Conservation (phyloP, 2,888 invertebrate species). For the Camptogramma bilineatum region DNA sequence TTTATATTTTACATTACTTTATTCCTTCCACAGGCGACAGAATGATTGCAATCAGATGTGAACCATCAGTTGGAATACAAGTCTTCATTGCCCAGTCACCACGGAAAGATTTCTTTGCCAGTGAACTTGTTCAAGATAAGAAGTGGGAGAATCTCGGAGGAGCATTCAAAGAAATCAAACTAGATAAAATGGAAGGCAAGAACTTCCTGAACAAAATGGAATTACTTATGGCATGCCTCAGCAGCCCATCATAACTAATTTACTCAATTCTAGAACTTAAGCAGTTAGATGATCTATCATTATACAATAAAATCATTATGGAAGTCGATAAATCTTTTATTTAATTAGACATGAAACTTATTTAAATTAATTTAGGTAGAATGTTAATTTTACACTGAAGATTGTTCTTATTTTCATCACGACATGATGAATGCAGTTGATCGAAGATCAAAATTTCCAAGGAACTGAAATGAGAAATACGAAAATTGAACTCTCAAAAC, state of each 20-base stretch:
- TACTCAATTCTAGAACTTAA: constrained; percentile 49
- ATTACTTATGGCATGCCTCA: constrained; percentile 95
- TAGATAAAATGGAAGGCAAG: constrained; percentile 98
- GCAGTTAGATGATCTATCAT: constrained; percentile 40
- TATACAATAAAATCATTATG: constrained; percentile 39
- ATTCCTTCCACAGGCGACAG: constrained; percentile 83
- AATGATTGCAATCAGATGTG: constrained; percentile 95
- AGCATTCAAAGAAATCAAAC: constrained; percentile 93
- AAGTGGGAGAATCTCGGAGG: constrained; percentile 98
- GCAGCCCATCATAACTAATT: constrained; percentile 86
- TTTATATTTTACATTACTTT: neutral
- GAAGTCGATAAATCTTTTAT: constrained; percentile 48
- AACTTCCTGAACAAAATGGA: constrained; percentile 99
- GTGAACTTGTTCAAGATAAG: constrained; percentile 94
- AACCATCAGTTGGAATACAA: constrained; percentile 94
- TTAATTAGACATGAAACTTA: constrained; percentile 78
- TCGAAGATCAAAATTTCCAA: constrained; percentile 67
- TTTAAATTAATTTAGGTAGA: constrained; percentile 78
- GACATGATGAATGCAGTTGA: constrained; percentile 65
- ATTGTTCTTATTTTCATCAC: constrained; percentile 75
- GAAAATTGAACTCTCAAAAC: constrained; percentile 13
- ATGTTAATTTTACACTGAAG: constrained; percentile 84
- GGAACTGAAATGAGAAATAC: constrained; percentile 69
- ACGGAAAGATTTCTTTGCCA: constrained; percentile 94
- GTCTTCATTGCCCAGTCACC: constrained; percentile 96